Conservation (phyloP, 1,140 invertebrate genomes). For the Drosophila sp. region DNA sequence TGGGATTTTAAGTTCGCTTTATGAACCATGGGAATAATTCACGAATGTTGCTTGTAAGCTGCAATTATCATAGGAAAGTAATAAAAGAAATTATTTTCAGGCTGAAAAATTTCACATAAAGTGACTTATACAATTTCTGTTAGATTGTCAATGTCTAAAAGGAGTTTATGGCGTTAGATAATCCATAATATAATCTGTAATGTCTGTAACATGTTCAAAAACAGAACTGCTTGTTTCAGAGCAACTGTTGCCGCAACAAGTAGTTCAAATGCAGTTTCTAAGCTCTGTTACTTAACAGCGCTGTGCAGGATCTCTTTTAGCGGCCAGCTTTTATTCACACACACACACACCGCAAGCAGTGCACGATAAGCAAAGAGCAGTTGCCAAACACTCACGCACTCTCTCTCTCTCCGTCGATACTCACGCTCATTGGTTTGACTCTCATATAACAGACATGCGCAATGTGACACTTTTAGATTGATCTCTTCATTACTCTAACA, state of each 20-base stretch:
- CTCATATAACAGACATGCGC: neutral
- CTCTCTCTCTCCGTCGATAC: neutral
- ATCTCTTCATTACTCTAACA: neutral
- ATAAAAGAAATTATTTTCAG: too few relatives aligned
- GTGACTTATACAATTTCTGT: too few relatives aligned
- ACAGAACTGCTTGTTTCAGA: too few relatives aligned
- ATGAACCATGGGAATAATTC: neutral
- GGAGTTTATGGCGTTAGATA: too few relatives aligned
- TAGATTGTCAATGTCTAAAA: too few relatives aligned
- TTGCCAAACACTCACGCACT: neutral
- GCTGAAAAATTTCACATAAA: too few relatives aligned
- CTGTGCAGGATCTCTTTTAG: neutral
- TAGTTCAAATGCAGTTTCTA: too few relatives aligned
- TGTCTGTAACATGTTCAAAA: too few relatives aligned
- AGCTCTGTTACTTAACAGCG: constrained; percentile 1
- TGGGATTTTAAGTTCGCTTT: neutral
- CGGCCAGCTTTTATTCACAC: neutral
- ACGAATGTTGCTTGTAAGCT: too few relatives aligned
- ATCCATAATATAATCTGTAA: too few relatives aligned
- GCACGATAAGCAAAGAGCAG: neutral
- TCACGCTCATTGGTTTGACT: neutral
- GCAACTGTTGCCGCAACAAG: too few relatives aligned
- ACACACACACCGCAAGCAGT: constrained; percentile 2
- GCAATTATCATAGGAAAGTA: too few relatives aligned
- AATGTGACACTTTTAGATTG: neutral